Conservation (phyloP, 2,797 vertebrate species). For the Crenichthys baileyi region DNA sequence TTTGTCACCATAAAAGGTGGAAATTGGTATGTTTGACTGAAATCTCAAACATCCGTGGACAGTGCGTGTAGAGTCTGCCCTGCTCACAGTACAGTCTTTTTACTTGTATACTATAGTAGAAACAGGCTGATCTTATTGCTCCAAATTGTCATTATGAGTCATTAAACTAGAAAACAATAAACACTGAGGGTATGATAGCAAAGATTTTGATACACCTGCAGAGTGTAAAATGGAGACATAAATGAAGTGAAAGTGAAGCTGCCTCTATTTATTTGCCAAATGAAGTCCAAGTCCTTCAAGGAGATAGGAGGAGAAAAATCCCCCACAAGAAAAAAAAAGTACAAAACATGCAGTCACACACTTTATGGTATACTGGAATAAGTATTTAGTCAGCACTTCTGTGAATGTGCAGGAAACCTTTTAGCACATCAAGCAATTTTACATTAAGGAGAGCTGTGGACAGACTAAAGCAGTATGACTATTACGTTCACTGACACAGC, state of each 20-base stretch:
- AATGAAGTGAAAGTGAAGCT: neutral
- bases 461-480: constrained; percentile 2
- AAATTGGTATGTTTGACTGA: too few species aligned
- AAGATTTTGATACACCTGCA: constrained; percentile 35
- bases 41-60: too few species aligned
- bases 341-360: neutral
- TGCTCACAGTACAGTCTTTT: neutral
- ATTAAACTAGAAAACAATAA: constrained; percentile 29
- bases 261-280: neutral
- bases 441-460: constrained; percentile 4
- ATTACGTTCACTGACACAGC: constrained; percentile 20
- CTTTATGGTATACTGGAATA: neutral
- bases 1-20: too few species aligned
- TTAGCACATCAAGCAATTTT: constrained; percentile 14
- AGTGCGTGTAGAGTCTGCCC: too few species aligned
- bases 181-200: constrained; percentile 14
- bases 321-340: neutral
- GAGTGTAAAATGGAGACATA: constrained; percentile 13
- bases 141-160: constrained; percentile 13
- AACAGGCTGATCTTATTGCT: neutral
- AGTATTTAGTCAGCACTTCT: constrained; percentile 5
- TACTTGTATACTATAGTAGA: neutral
- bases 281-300: neutral
- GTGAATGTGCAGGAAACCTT: constrained; percentile 8
- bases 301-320: too few species aligned